These are phyloP conservation scores for Chelonoidis abingdonii DNA, from an alignment of 2,113 vertebrate genomes.

Conservation along the genomic window DNA sequence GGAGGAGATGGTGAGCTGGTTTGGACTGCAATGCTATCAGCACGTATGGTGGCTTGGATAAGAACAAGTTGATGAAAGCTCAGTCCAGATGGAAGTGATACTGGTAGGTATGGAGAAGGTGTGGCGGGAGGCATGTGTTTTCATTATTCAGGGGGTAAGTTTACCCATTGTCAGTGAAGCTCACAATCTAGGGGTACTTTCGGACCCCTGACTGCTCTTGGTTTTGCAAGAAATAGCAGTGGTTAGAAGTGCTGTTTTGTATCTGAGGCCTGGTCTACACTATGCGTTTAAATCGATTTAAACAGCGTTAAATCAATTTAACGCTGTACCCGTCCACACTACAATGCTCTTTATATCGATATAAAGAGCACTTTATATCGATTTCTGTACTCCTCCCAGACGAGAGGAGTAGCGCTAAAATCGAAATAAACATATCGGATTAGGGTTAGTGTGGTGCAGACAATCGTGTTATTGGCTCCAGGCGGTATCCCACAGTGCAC, in stretches of 20 bases:
- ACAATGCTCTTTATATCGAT: too few species aligned
- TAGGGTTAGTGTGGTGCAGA: too few species aligned
- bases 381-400: too few species aligned
- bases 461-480: too few species aligned
- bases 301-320: too few species aligned
- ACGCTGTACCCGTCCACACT: too few species aligned
- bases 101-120: background rate
- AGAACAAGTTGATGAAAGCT: background rate
- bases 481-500: too few species aligned
- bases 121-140: background rate
- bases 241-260: background rate
- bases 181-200: background rate
- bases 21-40: background rate
- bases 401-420: too few species aligned
- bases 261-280: background rate
- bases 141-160: background rate
- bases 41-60: background rate
- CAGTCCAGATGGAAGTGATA: background rate
- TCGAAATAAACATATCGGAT: too few species aligned
- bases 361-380: too few species aligned
- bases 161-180: background rate
- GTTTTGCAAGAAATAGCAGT: background rate
- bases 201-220: background rate
- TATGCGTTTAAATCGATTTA: too few species aligned
- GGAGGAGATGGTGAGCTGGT: background rate